These are phyloP conservation scores for Dreissena rostriformis DNA, from an alignment of 1,140 invertebrate species.

Conservation along the genomic window DNA sequence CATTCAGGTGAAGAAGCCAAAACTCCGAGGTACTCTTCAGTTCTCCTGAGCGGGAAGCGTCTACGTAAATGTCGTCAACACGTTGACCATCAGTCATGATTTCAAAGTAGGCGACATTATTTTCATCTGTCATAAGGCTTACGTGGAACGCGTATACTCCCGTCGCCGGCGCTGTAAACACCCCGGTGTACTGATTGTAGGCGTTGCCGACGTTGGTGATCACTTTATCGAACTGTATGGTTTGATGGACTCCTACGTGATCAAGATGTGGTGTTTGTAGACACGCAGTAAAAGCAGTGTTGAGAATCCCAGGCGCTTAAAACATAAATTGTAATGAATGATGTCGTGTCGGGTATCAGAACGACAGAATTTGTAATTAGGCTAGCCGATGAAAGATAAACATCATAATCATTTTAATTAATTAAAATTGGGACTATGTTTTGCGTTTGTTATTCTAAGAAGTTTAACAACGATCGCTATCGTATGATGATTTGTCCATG, in stretches of 20 bases:
- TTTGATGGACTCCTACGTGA: conserved; percentile 7
- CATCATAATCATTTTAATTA: too few relatives aligned
- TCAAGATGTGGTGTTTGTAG: background rate
- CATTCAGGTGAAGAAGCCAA: background rate
- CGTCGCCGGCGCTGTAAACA: conserved; percentile 8
- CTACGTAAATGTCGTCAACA: background rate
- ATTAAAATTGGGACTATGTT: too few relatives aligned
- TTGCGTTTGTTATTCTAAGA: too few relatives aligned
- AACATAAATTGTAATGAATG: too few relatives aligned
- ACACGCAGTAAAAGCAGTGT: too few relatives aligned
- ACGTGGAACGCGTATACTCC: conserved; percentile 21
- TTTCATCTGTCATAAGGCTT: background rate
- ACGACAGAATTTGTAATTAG: too few relatives aligned
- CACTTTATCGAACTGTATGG: conserved; percentile 7
- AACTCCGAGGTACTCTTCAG: background rate
- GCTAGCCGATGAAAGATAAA: too few relatives aligned
- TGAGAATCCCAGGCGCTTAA: too few relatives aligned
- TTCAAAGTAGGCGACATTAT: background rate
- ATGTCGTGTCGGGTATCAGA: too few relatives aligned
- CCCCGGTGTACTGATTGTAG: background rate
- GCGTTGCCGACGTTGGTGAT: conserved; percentile 31
- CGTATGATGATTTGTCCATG: too few relatives aligned
- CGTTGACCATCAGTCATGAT: background rate
- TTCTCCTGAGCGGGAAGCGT: background rate
- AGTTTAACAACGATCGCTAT: too few relatives aligned